Evolutionary conservation across 2,888 invertebrate genomes (phyloP).

Genomic region (Drosophila mimica): DNA sequence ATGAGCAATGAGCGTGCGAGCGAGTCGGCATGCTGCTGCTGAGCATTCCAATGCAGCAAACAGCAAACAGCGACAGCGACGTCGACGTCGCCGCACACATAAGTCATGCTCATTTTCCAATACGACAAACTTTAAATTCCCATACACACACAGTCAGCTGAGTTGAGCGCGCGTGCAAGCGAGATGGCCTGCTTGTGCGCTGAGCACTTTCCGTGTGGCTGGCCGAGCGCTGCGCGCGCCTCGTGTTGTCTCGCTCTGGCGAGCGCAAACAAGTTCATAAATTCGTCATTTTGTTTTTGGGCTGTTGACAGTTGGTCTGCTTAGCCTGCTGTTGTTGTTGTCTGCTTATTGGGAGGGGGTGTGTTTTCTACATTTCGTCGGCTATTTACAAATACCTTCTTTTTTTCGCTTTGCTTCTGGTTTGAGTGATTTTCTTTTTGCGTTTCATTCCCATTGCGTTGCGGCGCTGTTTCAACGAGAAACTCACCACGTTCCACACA

Average conservation of each 20-base stretch:
- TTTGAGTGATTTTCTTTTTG: slow-evolving; percentile 23
- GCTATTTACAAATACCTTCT: slow-evolving; percentile 52
- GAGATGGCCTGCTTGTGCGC: slow-evolving; percentile 45
- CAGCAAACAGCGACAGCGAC: slow-evolving; percentile 19
- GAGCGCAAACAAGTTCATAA: slow-evolving; percentile 75
- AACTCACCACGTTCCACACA: slow-evolving; percentile 57
- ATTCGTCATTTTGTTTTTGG: slow-evolving; percentile 84
- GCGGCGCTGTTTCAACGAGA: slow-evolving; percentile 23
- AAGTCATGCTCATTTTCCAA: slow-evolving; percentile 70
- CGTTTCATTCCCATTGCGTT: slow-evolving; percentile 62
- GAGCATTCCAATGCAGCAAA: slow-evolving; percentile 51
- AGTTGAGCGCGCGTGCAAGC: slow-evolving; percentile 44
- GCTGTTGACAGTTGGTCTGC: slow-evolving; percentile 81
- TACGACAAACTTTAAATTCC: slow-evolving; percentile 63
- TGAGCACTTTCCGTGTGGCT: slow-evolving; percentile 41
- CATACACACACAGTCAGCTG: slow-evolving; percentile 55
- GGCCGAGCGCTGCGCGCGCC: slow-evolving; percentile 30
- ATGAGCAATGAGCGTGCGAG: slow-evolving; percentile 50
- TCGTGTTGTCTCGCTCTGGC: slow-evolving; percentile 56
- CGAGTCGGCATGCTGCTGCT: slow-evolving; percentile 43
- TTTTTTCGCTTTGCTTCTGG: slow-evolving; percentile 17
- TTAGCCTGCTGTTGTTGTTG: slow-evolving; percentile 48
- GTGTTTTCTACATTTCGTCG: slow-evolving; percentile 69
- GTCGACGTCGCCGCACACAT: slow-evolving; percentile 45
- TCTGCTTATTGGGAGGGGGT: slow-evolving; percentile 47